Percentiles rank a stretch among this genome's conserved stretches.
Evolutionary conservation across 2,888 invertebrate species (phyloP).

Genomic region (Ferrisia virgata): DNA sequence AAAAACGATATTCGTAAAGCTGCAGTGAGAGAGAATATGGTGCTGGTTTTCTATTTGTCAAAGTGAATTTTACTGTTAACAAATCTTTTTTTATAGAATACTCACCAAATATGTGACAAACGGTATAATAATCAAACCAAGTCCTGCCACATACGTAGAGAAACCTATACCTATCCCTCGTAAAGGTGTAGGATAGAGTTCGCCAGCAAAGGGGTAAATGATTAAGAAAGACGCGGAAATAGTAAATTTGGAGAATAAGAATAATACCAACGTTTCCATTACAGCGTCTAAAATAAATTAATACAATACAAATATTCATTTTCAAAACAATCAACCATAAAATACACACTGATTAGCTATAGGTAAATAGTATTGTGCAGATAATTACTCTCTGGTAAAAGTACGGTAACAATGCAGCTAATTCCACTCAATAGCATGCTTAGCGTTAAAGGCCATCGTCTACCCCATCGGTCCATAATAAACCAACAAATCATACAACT

Average conservation of each 20-base stretch:
- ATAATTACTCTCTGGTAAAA: conserved; percentile 69
- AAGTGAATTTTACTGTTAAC: too few species aligned
- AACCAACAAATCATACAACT: conserved; percentile 85
- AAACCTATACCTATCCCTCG: conserved; percentile 87
- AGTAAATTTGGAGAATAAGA: conserved; percentile 79
- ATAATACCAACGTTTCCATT: conserved; percentile 69
- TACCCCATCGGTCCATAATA: conserved; percentile 81
- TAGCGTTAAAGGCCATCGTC: conserved; percentile 82
- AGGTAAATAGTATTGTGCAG: too few species aligned
- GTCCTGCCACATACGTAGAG: conserved; percentile 84
- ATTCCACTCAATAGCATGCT: conserved; percentile 82
- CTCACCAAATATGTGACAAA: conserved; percentile 86
- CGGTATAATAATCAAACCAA: conserved; percentile 84
- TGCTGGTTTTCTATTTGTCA: too few species aligned
- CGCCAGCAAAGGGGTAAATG: conserved; percentile 89
- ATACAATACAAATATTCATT: conserved; percentile 51
- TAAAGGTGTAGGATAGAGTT: conserved; percentile 84
- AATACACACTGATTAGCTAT: too few species aligned
- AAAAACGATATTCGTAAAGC: neutral
- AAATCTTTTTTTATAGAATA: too few species aligned
- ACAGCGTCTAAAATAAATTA: conserved; percentile 63
- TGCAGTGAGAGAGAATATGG: too few species aligned
- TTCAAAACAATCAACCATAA: too few species aligned
- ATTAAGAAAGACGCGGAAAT: conserved; percentile 88
- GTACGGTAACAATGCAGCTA: conserved; percentile 79